phyloP scores from a whole-genome alignment of 1,140 invertebrate species.

The Araneus ventricosus region DNA sequence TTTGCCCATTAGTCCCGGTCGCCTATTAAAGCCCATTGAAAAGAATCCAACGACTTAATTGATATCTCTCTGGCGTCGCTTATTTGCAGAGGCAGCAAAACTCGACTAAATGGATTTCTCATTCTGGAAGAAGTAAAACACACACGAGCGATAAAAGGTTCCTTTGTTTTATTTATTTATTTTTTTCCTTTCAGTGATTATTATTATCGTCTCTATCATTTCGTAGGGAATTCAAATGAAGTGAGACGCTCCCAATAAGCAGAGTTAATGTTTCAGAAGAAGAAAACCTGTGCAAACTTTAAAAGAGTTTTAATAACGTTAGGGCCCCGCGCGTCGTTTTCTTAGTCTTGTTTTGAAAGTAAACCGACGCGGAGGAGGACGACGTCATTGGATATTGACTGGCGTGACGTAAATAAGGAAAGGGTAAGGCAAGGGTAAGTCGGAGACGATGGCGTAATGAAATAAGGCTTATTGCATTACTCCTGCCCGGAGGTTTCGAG shows the following conservation, averaged over 20 bases:
- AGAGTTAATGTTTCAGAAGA: background rate
- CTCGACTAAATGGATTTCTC: constrained; percentile 9
- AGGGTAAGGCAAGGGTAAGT: background rate
- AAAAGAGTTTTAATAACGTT: constrained; percentile 22
- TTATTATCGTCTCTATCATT: too few relatives aligned
- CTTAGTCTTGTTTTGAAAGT: background rate
- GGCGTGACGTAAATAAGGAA: background rate
- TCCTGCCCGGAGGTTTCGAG: background rate
- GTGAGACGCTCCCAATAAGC: background rate
- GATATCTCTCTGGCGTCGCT: background rate
- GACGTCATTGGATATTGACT: background rate
- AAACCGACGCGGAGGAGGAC: background rate
- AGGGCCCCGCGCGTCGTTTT: background rate
- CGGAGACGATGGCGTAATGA: background rate
- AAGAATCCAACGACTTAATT: constrained; percentile 11
- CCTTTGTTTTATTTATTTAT: background rate
- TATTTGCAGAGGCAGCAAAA: background rate
- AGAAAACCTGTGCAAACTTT: background rate
- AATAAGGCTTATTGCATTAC: constrained; percentile 21
- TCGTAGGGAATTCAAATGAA: background rate
- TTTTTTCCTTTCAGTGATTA: background rate
- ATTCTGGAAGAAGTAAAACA: background rate
- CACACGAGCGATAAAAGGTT: background rate
- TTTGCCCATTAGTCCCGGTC: background rate
- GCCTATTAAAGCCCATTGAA: background rate